Base-by-base conservation (phyloP, 2,797 vertebrate genomes). In the Dipus sagitta region DNA sequence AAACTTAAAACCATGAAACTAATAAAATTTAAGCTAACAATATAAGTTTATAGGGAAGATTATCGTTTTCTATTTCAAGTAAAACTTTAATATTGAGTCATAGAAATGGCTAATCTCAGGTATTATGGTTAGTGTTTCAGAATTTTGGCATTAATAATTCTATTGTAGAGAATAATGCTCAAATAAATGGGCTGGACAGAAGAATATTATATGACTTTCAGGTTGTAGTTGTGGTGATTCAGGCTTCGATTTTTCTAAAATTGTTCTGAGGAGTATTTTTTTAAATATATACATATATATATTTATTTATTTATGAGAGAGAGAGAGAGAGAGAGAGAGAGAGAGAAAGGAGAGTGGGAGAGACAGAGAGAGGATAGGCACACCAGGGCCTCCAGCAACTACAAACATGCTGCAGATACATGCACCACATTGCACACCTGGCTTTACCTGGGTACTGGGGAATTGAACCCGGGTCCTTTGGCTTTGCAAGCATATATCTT, bases 81-180 rank as follows among this genome's bases (percentile, higher is more conserved):
- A 62, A 75, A 89, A 80, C 93, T 93, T 90, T 8, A 70, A 26
- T 74, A 77, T 74, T 71, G 20, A 42, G 3, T 86, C 24, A 24
- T 2, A 71, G n/a, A 91, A 70, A 68, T 30, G 28, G 17, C 42
- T 52, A 6, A 42, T 84, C 32, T 70, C 60, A 78, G 14, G 15
- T 84, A 1, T 52, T 72, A 20, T 60, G 52, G 62, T n/a, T 71
- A 91, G 42, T 64, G 42, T 32, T 93, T 81, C 47, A 80, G 11
- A 94, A 92, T 87, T 90, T 89, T 91, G 42, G 87, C 8, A 68
- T 74, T 24, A 89, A 80, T 78, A n/a, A 47, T 94, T 87, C 76
- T 92, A 79, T 67, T 70, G 8, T 42, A 88, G 26, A 94, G 72
- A 91, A 76, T 86, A 34, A 14, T 70, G 18, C 52, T 84, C 84